Percentiles rank a stretch among this genome's conserved stretches.
Conservation (phyloP, 2,113 vertebrate species). For the Narcine bancroftii region DNA sequence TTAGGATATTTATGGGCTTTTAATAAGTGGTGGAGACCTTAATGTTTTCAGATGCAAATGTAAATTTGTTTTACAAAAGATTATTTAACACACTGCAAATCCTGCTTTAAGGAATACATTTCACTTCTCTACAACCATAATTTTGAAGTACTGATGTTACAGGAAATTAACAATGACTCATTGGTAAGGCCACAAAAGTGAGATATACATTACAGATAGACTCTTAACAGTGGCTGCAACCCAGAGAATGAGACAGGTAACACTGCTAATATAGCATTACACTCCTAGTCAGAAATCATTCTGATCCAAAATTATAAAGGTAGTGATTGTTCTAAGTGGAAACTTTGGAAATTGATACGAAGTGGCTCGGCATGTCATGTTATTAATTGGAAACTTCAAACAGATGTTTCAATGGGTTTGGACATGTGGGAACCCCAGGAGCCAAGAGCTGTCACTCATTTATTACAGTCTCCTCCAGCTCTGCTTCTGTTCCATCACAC, state of each 20-base stretch:
- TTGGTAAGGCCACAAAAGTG: neutral
- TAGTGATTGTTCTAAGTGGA: neutral
- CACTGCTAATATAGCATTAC: neutral
- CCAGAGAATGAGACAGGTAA: neutral
- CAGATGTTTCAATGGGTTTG: constrained; percentile 59
- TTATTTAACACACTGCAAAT: neutral
- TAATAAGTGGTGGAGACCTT: neutral
- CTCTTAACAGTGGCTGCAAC: neutral
- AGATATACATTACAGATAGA: neutral
- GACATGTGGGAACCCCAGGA: constrained; percentile 54
- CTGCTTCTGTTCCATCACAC: constrained; percentile 55
- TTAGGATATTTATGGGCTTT: neutral
- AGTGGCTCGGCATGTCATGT: constrained; percentile 44
- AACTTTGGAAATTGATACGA: neutral
- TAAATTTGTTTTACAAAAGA: neutral
- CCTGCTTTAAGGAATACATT: neutral
- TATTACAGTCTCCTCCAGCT: constrained; percentile 58
- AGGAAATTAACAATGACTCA: constrained; percentile 21
- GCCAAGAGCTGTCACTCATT: constrained; percentile 53
- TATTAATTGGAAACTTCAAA: constrained; percentile 63
- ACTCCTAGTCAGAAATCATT: neutral
- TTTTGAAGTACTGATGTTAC: neutral
- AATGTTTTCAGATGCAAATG: neutral
- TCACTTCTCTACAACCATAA: neutral
- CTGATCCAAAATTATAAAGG: neutral